Evolutionary conservation across 2,797 vertebrate genomes (phyloP), one percentile per base, ranked within the genome.

Genomic region (Chelonia mydas): DNA sequence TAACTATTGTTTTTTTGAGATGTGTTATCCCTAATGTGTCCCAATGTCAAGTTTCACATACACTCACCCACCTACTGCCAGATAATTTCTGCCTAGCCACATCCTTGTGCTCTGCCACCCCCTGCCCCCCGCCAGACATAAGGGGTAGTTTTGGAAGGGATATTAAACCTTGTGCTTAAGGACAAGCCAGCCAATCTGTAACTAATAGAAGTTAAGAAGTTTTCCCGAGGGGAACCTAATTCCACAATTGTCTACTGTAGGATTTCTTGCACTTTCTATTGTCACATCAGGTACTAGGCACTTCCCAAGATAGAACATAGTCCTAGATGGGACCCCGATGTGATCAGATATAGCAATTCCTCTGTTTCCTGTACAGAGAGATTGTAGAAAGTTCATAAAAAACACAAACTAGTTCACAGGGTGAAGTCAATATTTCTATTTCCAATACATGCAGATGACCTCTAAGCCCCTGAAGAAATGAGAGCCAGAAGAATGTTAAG

Each of bases 401-500:
- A 50, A 81, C 88, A 88, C 77, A 90, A 80, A 19, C 3, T 23
- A n/a, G 7, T 5, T 76, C 27, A 27, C 15, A 74, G 6, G 21
- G 8, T 25, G 19, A 41, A 11, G 31, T 74, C 6, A 8, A 17
- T 28, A 12, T 11, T 88, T 47, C 65, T 41, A 54, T 37, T 88
- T 27, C 10, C 6, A 13, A 79, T 47, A 55, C 27, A 59, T 78
- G 59, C 50, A 86, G 49, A 41, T 68, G 88, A 47, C 23, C 57
- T 72, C 47, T 79, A 84, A 87, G 21, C 88, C 90, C 72, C 85
- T 87, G 81, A 97, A 98, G 85, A 97, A 98, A 93, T 13, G 1
- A 92, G 79, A 97, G 89, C 81, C 91, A 19, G 98, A 98, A 96
- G 97, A 98, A 98, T 84, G 91, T 83, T 59, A 86, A 88, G 94